Conservation (phyloP, 2,888 invertebrate genomes). For the Lasioglossum pauxillum region DNA sequence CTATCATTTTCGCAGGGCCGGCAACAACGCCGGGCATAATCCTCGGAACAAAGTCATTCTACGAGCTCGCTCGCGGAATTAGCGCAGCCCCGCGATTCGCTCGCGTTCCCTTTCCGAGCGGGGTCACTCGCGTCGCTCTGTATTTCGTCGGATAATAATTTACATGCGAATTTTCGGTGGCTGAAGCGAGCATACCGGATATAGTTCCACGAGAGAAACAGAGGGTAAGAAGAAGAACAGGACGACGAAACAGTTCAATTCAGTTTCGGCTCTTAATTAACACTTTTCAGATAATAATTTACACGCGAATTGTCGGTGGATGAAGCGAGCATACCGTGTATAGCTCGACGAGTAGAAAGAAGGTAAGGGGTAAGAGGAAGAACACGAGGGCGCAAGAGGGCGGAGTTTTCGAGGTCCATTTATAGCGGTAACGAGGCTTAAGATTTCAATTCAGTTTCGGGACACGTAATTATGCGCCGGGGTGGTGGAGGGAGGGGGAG, state of each 20-base stretch:
- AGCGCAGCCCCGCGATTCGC: conserved; percentile 9
- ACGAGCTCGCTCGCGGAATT: neutral
- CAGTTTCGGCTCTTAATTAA: too few relatives aligned
- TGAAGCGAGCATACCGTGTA: neutral
- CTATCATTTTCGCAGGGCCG: neutral
- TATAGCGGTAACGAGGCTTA: conserved; percentile 61
- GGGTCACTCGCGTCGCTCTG: conserved; percentile 31
- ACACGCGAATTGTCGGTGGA: conserved; percentile 28
- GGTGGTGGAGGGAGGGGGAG: neutral
- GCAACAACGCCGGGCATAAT: conserved; percentile 9
- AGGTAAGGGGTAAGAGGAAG: neutral
- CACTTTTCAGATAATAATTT: conserved; percentile 29
- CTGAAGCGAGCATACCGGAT: neutral
- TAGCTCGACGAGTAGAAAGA: neutral
- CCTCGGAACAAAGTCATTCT: conserved; percentile 1
- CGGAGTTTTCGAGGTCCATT: conserved; percentile 50
- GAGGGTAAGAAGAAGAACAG: too few relatives aligned
- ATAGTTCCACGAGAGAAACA: neutral
- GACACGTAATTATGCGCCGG: conserved; percentile 63
- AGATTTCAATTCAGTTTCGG: conserved; percentile 70
- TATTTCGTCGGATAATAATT: conserved; percentile 44
- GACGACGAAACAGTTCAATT: too few relatives aligned
- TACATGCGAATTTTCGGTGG: conserved; percentile 1
- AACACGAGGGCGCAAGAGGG: neutral
- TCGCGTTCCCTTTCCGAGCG: conserved; percentile 30